Evolutionary conservation across 2,113 vertebrate genomes (phyloP), one percentile per base, ranked within the genome.

Genomic region (Eleginops maclovinus): DNA sequence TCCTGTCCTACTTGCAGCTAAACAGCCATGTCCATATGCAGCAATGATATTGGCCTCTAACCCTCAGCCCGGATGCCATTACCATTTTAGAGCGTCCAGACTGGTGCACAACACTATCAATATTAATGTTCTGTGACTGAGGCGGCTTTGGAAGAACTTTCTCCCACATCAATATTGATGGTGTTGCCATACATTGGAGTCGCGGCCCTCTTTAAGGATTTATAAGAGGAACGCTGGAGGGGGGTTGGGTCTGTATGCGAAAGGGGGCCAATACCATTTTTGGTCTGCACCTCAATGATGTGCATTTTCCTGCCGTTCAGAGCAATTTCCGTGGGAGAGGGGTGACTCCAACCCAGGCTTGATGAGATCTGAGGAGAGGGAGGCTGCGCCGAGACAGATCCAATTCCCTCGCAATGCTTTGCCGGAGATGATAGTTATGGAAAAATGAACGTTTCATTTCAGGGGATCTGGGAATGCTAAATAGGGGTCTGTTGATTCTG

Each of bases 91-190:
- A 89, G 83, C 79, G 68, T 85, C 75, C 72, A 61, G 79, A 86
- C 90, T 50, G 80, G 59, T 86, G 86, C 90, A 91, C 93, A 93
- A 91, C 86, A 84, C 77, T 60, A 93, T 95, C 83, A 94, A 95
- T 95, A 95, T 95, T 95, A 88, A 95, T 94, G 93, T 77, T 88
- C 65, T 85, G 89, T 77, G 89, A 89, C 91, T 91, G 90, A 93
- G 91, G 88, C 80, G 80, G 93, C 92, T 93, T 93, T 90, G 82
- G 80, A 83, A 67, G 79, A 93, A 94, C 93, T 91, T 93, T 93
- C 93, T 93, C 92, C 87, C 89, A 91, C 89, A 93, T 95, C 90
- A 94, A 94, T 95, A 95, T 95, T 95, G 91, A 95, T 95, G 91
- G 77, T 89, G 87, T 93, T 93, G 90, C 91, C 87, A 88, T 86